phyloP scores from a whole-genome alignment of 2,113 vertebrate species.

The Typhlomys cinereus region DNA sequence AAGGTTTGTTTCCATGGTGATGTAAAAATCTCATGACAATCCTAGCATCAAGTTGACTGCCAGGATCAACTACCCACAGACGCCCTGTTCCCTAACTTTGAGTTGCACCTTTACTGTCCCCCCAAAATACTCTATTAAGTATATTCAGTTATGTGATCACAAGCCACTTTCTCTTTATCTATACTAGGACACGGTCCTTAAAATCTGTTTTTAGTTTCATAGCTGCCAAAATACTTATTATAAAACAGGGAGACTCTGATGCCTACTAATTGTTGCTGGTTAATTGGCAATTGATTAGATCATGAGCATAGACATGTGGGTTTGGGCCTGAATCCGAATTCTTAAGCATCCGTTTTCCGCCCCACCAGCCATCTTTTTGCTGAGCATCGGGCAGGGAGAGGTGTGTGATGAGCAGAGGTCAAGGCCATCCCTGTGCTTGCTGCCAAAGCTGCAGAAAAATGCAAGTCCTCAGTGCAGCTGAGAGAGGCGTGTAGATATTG shows the following conservation, averaged over 20 bases:
- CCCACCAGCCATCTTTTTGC: neutral
- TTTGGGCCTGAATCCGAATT: neutral
- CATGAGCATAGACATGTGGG: neutral
- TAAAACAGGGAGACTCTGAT: neutral
- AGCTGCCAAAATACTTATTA: neutral
- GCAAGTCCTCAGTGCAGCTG: slow-evolving; percentile 77
- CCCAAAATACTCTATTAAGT: neutral
- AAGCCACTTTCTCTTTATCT: neutral
- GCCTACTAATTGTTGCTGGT: neutral
- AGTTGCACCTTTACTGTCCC: too few relatives aligned
- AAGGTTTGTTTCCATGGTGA: neutral
- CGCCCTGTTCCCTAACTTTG: neutral
- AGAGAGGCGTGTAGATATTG: slow-evolving; percentile 84
- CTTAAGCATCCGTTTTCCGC: neutral
- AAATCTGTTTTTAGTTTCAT: neutral
- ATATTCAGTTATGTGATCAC: neutral
- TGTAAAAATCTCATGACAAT: neutral
- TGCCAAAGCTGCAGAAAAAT: slow-evolving; percentile 73
- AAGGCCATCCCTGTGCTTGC: slow-evolving; percentile 76
- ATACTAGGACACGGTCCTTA: neutral
- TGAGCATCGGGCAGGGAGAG: neutral
- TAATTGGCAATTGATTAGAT: neutral
- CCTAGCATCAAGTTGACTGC: neutral
- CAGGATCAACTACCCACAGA: neutral
- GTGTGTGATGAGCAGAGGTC: neutral